Evolutionary conservation across 2,888 invertebrate species (phyloP).

Genomic region (Minunthozetes semirufus): DNA sequence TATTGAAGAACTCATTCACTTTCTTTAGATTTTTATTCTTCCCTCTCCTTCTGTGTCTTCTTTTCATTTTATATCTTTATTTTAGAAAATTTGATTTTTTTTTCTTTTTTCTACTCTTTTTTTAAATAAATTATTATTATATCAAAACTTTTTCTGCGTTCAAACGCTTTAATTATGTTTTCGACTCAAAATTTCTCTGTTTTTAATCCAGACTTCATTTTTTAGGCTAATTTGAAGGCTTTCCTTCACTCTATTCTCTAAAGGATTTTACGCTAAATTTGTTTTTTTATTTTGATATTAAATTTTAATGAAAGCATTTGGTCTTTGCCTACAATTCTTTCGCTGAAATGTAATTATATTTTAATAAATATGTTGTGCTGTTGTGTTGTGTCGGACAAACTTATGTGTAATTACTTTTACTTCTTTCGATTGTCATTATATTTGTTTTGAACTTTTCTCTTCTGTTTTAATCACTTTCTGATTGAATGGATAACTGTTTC

Average conservation of each 20-base stretch:
- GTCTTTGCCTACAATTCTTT: background rate
- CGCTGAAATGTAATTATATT: conserved; percentile 1
- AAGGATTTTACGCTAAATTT: conserved; percentile 20
- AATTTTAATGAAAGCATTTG: conserved; percentile 10
- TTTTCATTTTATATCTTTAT: background rate
- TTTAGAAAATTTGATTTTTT: background rate
- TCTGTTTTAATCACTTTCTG: conserved; percentile 23
- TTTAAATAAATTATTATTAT: background rate
- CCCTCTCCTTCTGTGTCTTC: background rate
- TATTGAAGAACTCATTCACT: conserved; percentile 27
- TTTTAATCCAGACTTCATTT: background rate
- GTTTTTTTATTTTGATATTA: background rate
- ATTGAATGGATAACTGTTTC: conserved; percentile 8
- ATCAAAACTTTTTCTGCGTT: background rate
- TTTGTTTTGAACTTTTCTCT: background rate
- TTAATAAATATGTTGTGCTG: background rate
- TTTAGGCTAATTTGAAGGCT: background rate
- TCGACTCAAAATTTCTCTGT: background rate
- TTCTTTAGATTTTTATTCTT: background rate
- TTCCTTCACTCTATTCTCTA: background rate
- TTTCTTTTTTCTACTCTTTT: background rate
- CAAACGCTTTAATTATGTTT: conserved; percentile 1
- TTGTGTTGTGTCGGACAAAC: no score
- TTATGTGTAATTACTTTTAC: background rate
- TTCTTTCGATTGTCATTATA: background rate